Conservation (phyloP, 2,113 vertebrate genomes). For the Alethe castanea region DNA sequence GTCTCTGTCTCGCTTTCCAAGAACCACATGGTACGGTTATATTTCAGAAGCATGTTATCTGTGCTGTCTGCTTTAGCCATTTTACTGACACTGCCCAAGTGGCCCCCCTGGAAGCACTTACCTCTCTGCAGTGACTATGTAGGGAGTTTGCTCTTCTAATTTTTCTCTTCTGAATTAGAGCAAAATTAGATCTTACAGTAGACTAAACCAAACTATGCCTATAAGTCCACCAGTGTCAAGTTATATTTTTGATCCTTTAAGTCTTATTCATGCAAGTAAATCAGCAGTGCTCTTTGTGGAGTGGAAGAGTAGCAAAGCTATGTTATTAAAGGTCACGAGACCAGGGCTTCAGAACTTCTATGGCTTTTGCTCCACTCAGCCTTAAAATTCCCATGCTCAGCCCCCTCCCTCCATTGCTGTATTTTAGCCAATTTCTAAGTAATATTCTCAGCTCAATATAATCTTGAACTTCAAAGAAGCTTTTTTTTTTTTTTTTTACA, state of each 20-base stretch:
- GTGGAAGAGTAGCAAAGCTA: neutral
- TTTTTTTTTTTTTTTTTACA: neutral
- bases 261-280: constrained; percentile 9
- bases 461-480: constrained; percentile 21
- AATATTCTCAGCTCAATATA: neutral
- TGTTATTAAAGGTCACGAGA: neutral
- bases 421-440: neutral
- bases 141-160: neutral
- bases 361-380: neutral
- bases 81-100: neutral
- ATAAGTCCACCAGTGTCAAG: neutral
- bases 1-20: constrained; percentile 15
- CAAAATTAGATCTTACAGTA: constrained; percentile 19
- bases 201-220: neutral
- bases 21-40: neutral
- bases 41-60: constrained; percentile 22
- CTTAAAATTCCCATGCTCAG: neutral
- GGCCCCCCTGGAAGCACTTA: neutral
- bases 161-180: neutral
- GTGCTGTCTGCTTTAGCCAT: neutral
- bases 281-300: neutral
- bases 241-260: constrained; percentile 8
- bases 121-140: neutral
- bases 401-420: neutral
- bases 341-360: neutral